Evolutionary conservation across 2,888 invertebrate genomes (phyloP).

Genomic region (Bugulina stolonifera): DNA sequence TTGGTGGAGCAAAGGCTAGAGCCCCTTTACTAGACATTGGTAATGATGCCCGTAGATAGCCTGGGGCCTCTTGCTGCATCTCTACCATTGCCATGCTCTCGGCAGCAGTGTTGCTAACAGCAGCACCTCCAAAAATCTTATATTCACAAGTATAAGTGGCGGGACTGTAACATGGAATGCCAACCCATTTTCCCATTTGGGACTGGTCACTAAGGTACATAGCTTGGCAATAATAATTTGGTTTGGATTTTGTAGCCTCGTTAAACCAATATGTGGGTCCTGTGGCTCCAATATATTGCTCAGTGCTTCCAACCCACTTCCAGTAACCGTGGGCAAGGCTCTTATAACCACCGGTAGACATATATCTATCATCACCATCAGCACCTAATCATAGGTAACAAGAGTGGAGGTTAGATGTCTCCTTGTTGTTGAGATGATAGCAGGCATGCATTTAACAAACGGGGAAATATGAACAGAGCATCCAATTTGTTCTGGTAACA

Average conservation of each 20-base stretch:
- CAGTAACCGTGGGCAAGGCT: neutral
- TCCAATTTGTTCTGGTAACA: too few species aligned
- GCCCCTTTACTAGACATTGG: constrained; percentile 10
- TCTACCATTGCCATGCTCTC: neutral
- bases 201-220: neutral
- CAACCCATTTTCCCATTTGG: constrained; percentile 6
- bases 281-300: neutral
- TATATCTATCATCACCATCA: neutral
- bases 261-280: constrained; percentile 23
- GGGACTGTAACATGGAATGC: neutral
- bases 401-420: neutral
- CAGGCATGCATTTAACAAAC: too few species aligned
- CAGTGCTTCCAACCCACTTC: constrained; percentile 17
- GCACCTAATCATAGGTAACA: neutral
- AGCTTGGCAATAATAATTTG: constrained; percentile 15
- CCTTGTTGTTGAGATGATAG: too few species aligned
- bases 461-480: too few species aligned
- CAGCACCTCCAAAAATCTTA: neutral
- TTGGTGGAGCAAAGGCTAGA: neutral
- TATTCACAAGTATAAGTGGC: constrained; percentile 16
- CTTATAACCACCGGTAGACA: constrained; percentile 21
- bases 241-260: neutral
- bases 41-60: constrained; percentile 1
- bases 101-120: neutral
- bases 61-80: neutral